These are phyloP conservation scores for Periophthalmus modestus DNA, from an alignment of 2,113 vertebrate genomes.

Conservation along the genomic window DNA sequence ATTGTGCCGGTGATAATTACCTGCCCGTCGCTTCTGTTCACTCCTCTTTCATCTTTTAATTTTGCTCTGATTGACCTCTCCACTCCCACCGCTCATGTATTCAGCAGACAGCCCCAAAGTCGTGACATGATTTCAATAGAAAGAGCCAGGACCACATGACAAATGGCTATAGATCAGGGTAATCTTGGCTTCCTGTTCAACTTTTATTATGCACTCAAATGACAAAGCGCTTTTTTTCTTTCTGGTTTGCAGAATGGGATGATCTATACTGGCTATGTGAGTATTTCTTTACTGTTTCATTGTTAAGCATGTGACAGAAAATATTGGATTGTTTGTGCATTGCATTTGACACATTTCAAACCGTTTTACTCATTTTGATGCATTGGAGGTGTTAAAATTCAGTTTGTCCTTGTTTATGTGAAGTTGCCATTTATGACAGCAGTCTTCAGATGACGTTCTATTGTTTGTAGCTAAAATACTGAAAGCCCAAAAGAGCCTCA, in stretches of 20 bases:
- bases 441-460: not conserved
- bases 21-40: constrained; percentile 53
- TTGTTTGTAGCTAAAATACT: not conserved
- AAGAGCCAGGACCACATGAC: constrained; percentile 27
- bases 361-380: not conserved
- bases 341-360: constrained; percentile 1
- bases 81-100: constrained; percentile 50
- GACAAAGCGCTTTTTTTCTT: constrained; percentile 11
- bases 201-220: constrained; percentile 21
- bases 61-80: constrained; percentile 59
- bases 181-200: constrained; percentile 16
- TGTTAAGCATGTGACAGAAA: not conserved
- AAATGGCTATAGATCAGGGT: constrained; percentile 28
- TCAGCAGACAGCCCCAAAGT: constrained; percentile 48
- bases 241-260: constrained; percentile 81
- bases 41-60: constrained; percentile 51
- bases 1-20: constrained; percentile 50
- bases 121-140: constrained; percentile 43
- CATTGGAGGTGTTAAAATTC: not conserved
- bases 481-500: not conserved
- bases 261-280: constrained; percentile 89
- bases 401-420: constrained; percentile 1
- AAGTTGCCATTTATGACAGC: not conserved
- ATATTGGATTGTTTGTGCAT: constrained; percentile 9
- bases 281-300: constrained; percentile 49